These are phyloP conservation scores for Xanthia icteritia DNA, from an alignment of 2,888 invertebrate genomes.

Conservation along the genomic window DNA sequence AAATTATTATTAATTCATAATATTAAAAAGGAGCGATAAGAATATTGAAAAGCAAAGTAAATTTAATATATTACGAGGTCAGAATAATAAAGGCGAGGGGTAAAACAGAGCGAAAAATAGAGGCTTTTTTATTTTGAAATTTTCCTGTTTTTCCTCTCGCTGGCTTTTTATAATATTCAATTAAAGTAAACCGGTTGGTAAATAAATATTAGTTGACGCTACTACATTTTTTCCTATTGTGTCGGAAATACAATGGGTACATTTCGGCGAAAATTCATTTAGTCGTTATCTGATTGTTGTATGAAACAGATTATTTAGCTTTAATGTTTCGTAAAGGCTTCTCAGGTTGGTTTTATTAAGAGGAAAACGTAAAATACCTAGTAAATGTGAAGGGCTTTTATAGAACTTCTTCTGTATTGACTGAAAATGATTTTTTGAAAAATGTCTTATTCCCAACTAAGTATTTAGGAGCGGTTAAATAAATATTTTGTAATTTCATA, in stretches of 20 bases:
- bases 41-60: slow-evolving; percentile 62
- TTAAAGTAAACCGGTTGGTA: slow-evolving; percentile 39
- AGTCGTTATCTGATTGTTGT: slow-evolving; percentile 18
- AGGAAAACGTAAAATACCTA: not conserved
- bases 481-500: not conserved
- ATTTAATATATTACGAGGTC: slow-evolving; percentile 64
- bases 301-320: slow-evolving; percentile 17
- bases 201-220: slow-evolving; percentile 32
- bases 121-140: slow-evolving; percentile 13
- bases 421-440: not conserved
- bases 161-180: slow-evolving; percentile 43
- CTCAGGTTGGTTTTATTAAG: not conserved
- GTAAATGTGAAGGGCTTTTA: not conserved
- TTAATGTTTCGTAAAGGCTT: not conserved
- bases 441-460: not conserved
- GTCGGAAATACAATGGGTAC: slow-evolving; percentile 17
- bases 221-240: slow-evolving; percentile 25
- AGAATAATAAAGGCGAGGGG: slow-evolving; percentile 52
- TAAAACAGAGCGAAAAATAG: slow-evolving; percentile 40
- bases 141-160: slow-evolving; percentile 8
- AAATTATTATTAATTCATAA: slow-evolving; percentile 53
- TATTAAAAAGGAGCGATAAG: slow-evolving; percentile 37
- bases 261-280: slow-evolving; percentile 39
- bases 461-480: not conserved
- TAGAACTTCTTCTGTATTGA: not conserved